Evolutionary conservation across 2,888 invertebrate genomes (phyloP).

Genomic region (Spilarctia lutea): DNA sequence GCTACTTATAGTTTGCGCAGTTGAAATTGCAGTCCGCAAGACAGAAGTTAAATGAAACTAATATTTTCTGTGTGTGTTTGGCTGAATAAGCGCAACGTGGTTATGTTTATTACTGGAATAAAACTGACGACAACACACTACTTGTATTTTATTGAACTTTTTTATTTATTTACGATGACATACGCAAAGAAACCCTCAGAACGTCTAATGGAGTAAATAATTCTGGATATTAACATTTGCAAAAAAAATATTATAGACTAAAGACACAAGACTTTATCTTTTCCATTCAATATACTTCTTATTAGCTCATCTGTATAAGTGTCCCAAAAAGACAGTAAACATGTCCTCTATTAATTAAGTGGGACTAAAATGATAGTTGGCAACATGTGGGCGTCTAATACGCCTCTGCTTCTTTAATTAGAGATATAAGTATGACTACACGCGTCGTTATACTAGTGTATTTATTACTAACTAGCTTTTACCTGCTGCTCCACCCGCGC

Average conservation of each 20-base stretch:
- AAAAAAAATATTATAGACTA: not conserved
- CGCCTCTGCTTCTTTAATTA: not conserved
- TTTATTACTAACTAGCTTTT: too few species aligned
- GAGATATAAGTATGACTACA: not conserved
- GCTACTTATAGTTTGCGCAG: constrained; percentile 32
- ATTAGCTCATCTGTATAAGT: not conserved
- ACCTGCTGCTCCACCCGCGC: too few species aligned
- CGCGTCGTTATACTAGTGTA: too few species aligned
- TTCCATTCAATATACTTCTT: not conserved
- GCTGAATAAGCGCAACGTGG: not conserved
- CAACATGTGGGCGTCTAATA: not conserved
- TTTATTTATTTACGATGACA: not conserved
- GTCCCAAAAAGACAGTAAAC: not conserved
- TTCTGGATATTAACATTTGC: not conserved
- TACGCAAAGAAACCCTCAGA: not conserved
- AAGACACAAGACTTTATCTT: not conserved
- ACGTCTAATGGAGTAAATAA: not conserved
- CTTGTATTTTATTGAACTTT: not conserved
- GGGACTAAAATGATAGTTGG: not conserved
- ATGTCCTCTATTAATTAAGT: constrained; percentile 1
- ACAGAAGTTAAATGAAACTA: constrained; percentile 25
- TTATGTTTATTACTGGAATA: not conserved
- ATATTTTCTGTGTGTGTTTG: not conserved
- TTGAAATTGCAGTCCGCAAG: constrained; percentile 38
- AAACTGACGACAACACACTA: not conserved